Base-by-base conservation (phyloP, 1,140 invertebrate species). In the Aradophagus sp. region DNA sequence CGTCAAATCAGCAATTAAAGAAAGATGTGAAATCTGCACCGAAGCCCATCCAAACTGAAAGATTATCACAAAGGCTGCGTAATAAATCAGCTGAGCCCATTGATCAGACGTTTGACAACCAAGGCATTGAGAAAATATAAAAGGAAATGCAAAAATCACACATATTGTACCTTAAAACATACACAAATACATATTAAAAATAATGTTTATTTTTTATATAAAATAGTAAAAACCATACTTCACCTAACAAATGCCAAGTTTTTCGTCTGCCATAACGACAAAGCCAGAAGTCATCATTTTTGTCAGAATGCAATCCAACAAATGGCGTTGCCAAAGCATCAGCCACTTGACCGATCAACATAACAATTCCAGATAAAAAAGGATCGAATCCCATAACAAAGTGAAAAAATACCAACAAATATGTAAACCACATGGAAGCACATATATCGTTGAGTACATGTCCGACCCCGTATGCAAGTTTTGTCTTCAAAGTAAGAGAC, bases 41-140 rank as follows among this genome's bases (percentile, higher is more conserved):
- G 93, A 85, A 2, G 96, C 96, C 97, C 97, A 98, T 13, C 97
- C 97, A 84, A 98, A 95, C 89, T 99, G 97, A 86, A 98, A 98
- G 66, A 98, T 91, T 34, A 94, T 86, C 31, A 98, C 93, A 85
- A 98, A 98, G 27, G 93, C 89, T 20, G 90, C 88, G 86, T 94
- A 98, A 83, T 98, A 98, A 62, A 94, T 85, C 73, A 98, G 87
- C 83, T 95, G 91, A 0, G 92, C 90, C 87, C 89, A 92, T 72
- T 92, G 86, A 71, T 89, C 87, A 23, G 90, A 81, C 58, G 86
- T 73, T 53, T 89, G 80, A 80, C 95, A 96, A 17, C 87, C 87
- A 59, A 96, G 83, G 79, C 95, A 97, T 38, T 89, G 87, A 5
- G 90, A 90, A 84, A 97, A 98, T 76, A 98, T 92, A 79, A 98